Base-by-base conservation (phyloP, 2,113 vertebrate species). In the Cryptomyrus ogoouensis region DNA sequence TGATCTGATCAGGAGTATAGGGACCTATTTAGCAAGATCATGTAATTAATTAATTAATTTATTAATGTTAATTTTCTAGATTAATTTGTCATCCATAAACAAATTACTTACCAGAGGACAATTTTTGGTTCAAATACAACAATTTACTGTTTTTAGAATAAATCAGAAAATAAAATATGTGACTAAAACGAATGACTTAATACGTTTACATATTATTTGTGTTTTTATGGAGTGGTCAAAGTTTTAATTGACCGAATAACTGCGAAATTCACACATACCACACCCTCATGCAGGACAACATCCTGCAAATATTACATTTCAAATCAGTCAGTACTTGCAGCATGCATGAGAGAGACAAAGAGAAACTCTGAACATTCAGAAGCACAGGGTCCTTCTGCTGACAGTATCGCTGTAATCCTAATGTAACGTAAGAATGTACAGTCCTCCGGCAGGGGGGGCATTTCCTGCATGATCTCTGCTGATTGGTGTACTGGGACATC, bases 361-460 rank as follows among this genome's bases (percentile, higher is more conserved):
- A 46, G 44, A 46, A 46, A 46, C 44, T 46, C 44, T 46, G 44
- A 91, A 93, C 92, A 93, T 93, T 92, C 93, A 94, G 94, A 95
- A 95, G 95, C 95, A 94, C 94, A 95, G 94, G 95, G 94, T 94
- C 92, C 90, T 39, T 87, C 92, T 93, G 92, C 92, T 92, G 93
- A 94, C 94, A 94, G 93, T 94, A 94, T 94, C 91, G 88, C 92
- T 92, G 91, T 80, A 91, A 92, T 91, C 89, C 90, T 89, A 88
- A 91, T 94, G 95, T 94, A 95, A 95, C 91, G 80, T 7, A 92
- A 95, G 93, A 94, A 88, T 86, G 88, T 85, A 74, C 31, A 70
- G 91, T 46, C 19, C 83, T 21, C 19, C 8, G 5, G 62, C 3
- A 19, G 86, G 66, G 90, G 86, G 44, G 35, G 42, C 42, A 92